phyloP scores from a whole-genome alignment of 2,113 vertebrate species.

The Leucoraja erinaceus region DNA sequence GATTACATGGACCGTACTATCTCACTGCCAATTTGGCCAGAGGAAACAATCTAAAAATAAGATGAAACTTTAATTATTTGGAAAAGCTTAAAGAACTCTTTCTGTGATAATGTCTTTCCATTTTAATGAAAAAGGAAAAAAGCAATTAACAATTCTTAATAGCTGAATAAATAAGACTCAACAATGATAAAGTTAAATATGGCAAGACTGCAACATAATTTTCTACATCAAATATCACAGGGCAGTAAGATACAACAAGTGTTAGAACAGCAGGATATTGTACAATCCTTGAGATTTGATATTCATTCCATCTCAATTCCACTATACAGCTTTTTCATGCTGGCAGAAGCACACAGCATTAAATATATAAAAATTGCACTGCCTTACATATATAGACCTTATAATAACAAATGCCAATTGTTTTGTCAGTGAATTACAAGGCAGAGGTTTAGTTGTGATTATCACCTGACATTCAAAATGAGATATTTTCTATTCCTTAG shows the following conservation, averaged over 20 bases:
- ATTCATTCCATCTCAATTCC: not conserved
- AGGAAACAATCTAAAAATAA: not conserved
- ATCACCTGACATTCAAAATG: not conserved
- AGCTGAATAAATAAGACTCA: not conserved
- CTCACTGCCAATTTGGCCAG: not conserved
- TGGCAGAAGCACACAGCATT: not conserved
- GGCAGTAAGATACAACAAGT: not conserved
- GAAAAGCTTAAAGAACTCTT: not conserved
- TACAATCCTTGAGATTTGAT: not conserved
- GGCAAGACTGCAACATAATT: not conserved
- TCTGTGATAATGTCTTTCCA: not conserved
- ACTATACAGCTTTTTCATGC: not conserved
- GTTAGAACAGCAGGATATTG: not conserved
- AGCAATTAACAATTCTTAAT: not conserved
- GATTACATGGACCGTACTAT: not conserved
- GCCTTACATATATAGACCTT: not conserved
- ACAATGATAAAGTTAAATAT: not conserved
- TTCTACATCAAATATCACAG: not conserved
- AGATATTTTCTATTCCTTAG: constrained; percentile 12
- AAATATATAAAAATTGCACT: not conserved
- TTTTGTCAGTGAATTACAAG: constrained; percentile 18
- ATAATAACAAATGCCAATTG: not conserved
- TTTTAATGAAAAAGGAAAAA: not conserved
- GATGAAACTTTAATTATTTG: not conserved
- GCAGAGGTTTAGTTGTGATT: constrained; percentile 6